Conservation (phyloP, 2,888 invertebrate genomes). For the Artemia sinica region DNA sequence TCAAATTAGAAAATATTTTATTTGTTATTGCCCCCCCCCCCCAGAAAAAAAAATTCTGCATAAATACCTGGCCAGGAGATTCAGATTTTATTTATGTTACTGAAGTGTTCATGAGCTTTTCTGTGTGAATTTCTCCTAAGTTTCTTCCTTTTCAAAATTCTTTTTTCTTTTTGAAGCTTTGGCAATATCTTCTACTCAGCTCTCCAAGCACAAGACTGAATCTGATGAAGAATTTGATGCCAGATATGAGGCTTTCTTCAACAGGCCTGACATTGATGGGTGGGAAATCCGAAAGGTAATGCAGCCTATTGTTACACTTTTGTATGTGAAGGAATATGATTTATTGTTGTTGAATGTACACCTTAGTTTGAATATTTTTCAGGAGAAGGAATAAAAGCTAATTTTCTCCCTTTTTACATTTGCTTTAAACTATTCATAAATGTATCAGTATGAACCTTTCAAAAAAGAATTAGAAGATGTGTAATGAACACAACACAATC, state of each 20-base stretch:
- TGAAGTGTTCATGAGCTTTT: neutral
- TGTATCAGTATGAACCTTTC: neutral
- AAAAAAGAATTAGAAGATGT: no score
- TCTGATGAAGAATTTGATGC: conserved; percentile 70
- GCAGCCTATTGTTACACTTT: conserved; percentile 23
- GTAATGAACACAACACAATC: no score
- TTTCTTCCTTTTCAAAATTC: no score
- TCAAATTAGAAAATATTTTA: no score
- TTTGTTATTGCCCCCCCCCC: no score
- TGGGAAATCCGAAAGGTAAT: conserved; percentile 70
- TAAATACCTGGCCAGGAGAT: no score
- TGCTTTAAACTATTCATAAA: no score
- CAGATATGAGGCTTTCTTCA: conserved; percentile 66
- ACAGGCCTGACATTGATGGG: conserved; percentile 67
- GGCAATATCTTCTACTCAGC: neutral
- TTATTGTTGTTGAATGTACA: neutral
- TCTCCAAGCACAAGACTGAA: conserved; percentile 36
- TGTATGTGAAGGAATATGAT: neutral
- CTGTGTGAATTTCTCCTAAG: neutral
- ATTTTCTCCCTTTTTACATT: no score
- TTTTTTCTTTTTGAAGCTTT: neutral
- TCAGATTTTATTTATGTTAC: no score
- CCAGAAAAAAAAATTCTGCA: no score
- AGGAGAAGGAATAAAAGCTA: no score
- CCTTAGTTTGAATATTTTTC: no score